Percentiles rank a stretch among this genome's conserved stretches.
These are phyloP conservation scores for Drosophila cognata DNA, from an alignment of 2,888 invertebrate genomes.

Conservation along the genomic window DNA sequence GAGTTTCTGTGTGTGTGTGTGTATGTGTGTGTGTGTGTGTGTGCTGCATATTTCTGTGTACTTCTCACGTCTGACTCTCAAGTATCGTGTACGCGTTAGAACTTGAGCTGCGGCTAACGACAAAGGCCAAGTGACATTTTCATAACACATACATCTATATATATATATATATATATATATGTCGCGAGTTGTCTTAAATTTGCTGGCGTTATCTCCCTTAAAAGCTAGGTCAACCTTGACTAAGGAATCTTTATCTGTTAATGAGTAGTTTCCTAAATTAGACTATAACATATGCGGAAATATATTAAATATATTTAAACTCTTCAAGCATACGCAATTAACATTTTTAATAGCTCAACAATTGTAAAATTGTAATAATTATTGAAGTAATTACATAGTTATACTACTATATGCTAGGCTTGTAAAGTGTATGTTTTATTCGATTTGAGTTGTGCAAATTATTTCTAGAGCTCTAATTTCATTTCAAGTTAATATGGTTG, in stretches of 20 bases:
- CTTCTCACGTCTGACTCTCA: constrained; percentile 24
- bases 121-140: neutral
- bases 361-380: neutral
- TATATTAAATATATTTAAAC: neutral
- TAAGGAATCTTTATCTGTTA: neutral
- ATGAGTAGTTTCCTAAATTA: neutral
- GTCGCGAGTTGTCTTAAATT: neutral
- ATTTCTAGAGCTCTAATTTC: neutral
- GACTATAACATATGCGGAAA: neutral
- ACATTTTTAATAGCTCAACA: neutral
- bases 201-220: neutral
- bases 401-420: no score
- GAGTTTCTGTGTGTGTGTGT: neutral
- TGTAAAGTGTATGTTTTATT: neutral
- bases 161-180: neutral
- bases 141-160: neutral
- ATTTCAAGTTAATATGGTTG: neutral
- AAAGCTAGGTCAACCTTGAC: neutral
- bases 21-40: neutral
- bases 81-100: constrained; percentile 39
- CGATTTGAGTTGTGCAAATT: neutral
- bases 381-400: neutral
- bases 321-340: neutral
- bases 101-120: constrained; percentile 15
- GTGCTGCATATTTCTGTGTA: constrained; percentile 17